phyloP scores from a whole-genome alignment of 2,888 invertebrate species.

The Coecobrya sp. region DNA sequence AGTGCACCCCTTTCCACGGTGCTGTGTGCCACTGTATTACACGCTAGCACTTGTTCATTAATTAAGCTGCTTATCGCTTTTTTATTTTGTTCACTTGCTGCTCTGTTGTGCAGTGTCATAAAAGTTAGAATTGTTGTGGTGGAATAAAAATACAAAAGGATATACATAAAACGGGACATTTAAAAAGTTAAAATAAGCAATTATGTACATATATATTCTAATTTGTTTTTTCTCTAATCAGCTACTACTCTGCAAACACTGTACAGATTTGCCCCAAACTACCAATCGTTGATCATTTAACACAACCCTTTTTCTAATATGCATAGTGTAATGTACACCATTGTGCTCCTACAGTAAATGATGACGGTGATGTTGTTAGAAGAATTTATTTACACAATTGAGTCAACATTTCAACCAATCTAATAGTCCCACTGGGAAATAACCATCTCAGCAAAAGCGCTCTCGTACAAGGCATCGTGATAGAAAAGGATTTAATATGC shows the following conservation, averaged over 20 bases:
- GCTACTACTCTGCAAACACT: background rate
- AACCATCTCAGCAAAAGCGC: constrained; percentile 7
- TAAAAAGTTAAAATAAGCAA: constrained; percentile 9
- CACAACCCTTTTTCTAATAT: background rate
- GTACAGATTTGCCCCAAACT: constrained; percentile 24
- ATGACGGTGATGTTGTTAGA: background rate
- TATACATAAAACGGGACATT: background rate
- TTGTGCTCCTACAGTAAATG: background rate
- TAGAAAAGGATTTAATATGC: constrained; percentile 62
- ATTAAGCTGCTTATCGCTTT: constrained; percentile 69
- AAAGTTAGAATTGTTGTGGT: background rate
- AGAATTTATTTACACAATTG: constrained; percentile 42
- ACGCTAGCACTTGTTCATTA: constrained; percentile 66
- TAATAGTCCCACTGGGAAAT: constrained; percentile 68
- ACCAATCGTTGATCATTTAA: background rate
- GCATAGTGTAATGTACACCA: background rate
- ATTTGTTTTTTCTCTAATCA: background rate
- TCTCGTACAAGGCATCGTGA: background rate
- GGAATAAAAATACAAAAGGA: background rate
- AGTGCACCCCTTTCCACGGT: constrained; percentile 43
- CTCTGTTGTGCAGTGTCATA: constrained; percentile 39
- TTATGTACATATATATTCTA: constrained; percentile 1
- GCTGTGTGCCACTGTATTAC: constrained; percentile 41
- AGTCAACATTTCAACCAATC: constrained; percentile 51
- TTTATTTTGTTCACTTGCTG: constrained; percentile 59